Base-by-base conservation (phyloP, 1,140 invertebrate genomes). In the Apis laboriosa region DNA sequence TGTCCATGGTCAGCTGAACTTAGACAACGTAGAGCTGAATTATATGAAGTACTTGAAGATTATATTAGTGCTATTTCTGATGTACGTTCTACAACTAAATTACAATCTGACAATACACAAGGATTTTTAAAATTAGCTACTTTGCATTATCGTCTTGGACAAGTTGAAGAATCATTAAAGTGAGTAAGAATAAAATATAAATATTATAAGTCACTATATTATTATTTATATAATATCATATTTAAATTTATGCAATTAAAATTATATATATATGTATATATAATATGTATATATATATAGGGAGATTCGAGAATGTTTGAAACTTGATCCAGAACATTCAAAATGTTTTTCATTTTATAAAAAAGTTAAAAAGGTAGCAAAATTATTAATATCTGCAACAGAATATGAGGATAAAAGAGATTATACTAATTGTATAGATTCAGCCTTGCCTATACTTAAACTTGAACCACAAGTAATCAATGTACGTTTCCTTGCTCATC, bases 311-410 rank as follows among this genome's bases (percentile, higher is more conserved):
- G 99, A 99, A 94, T 99, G 99, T 94, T 95, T 99, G 15, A 99
- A 99, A 94, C 94, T 99, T 49, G 99, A 99, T 95, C 98, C 99
- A 0, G 99, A 99, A 90, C 98, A 99, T 93, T 98, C 99, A 93
- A 95, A 97, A 80, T 99, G 99, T 94, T 99, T 96, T 93, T 96
- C 97, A n/a, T 97, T 99, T 91, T 99, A 99, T 93, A 99, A 99
- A 92, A 98, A 98, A 92, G 94, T 99, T 4, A 99, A 99, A 91
- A 99, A 99, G 92, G 95, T 99, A n/a, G 97, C 97, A 75, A 99
- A 99, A 92, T 94, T 97, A 77, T 90, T 99, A 58, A 94, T 95
- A 53, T 95, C 96, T n/a, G 96, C 97, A 9, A 96, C 98, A 87
- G 95, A 96, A 58, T 93, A 95, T 15, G 95, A 96, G 21, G 96